phyloP scores from a whole-genome alignment of 2,888 invertebrate species.

The Hemicrepidius hirtus region DNA sequence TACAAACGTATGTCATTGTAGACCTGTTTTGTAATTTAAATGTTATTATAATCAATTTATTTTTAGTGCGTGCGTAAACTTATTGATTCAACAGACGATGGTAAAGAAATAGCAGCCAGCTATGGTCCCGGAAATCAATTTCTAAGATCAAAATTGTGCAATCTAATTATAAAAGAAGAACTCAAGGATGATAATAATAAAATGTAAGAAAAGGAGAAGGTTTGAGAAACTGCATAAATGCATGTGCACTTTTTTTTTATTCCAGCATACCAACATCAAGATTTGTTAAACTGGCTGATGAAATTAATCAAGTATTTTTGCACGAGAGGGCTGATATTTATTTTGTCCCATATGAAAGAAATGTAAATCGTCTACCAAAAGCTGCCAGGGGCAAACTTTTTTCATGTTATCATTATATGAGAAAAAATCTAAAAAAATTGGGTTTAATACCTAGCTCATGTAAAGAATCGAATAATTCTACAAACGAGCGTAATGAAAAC shows the following conservation, averaged over 20 bases:
- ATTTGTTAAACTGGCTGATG: not conserved
- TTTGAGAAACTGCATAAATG: too few species aligned
- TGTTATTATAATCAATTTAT: not conserved
- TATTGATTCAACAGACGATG: not conserved
- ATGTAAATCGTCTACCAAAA: not conserved
- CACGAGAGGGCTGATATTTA: not conserved
- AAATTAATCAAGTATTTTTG: not conserved
- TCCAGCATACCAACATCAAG: not conserved
- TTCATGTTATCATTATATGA: not conserved
- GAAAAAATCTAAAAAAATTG: not conserved
- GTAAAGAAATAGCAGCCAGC: not conserved
- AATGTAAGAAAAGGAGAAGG: too few species aligned
- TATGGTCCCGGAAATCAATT: not conserved
- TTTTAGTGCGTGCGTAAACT: not conserved
- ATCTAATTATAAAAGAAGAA: not conserved
- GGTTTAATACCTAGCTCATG: too few species aligned
- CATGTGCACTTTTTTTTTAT: not conserved
- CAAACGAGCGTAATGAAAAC: not conserved
- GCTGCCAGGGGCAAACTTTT: not conserved
- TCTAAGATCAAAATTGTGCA: slow-evolving; percentile 1
- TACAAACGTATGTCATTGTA: not conserved
- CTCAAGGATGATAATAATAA: not conserved
- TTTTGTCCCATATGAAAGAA: slow-evolving; percentile 1
- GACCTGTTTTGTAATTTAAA: not conserved
- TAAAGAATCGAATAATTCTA: not conserved